A percentile compares a stretch with the other conserved stretches of the same genome.
Evolutionary conservation across 37 sponge, comb jelly and placozoan species (phyloP).

Genomic region (Ianthella basta): DNA sequence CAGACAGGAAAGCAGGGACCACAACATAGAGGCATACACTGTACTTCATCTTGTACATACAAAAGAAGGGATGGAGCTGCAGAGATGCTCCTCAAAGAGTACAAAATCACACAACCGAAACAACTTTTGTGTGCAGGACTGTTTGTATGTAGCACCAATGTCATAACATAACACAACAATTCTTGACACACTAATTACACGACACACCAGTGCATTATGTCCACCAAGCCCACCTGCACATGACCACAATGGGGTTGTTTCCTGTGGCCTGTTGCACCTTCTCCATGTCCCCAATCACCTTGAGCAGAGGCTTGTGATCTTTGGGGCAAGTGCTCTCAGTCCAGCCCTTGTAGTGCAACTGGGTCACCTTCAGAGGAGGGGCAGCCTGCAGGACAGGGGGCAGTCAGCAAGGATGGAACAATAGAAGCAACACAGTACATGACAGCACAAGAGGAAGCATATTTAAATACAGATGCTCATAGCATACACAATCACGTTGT

Average conservation of each 20-base stretch:
- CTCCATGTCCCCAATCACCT: slow-evolving; percentile 38
- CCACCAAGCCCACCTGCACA: slow-evolving; percentile 63
- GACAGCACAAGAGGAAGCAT: too few relatives aligned
- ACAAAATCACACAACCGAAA: too few relatives aligned
- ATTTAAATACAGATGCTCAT: too few relatives aligned
- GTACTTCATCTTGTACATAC: too few relatives aligned
- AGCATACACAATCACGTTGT: too few relatives aligned
- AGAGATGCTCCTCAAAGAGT: too few relatives aligned
- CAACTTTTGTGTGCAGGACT: too few relatives aligned
- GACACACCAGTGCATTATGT: not conserved
- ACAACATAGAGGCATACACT: not conserved
- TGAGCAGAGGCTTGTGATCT: slow-evolving; percentile 1
- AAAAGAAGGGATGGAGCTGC: too few relatives aligned
- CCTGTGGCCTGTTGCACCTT: slow-evolving; percentile 52
- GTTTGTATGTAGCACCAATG: too few relatives aligned
- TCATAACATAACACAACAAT: too few relatives aligned
- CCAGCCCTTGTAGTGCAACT: slow-evolving; percentile 64
- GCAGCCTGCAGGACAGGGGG: not conserved
- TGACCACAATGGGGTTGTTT: slow-evolving; percentile 65
- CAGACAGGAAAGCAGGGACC: not conserved
- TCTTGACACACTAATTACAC: not conserved
- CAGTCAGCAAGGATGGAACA: too few relatives aligned
- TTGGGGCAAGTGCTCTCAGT: slow-evolving; percentile 50
- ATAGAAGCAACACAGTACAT: too few relatives aligned
- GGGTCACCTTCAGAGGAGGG: slow-evolving; percentile 41